Evolutionary conservation across 2,888 invertebrate genomes (phyloP).

Genomic region (Pyralis farinalis): DNA sequence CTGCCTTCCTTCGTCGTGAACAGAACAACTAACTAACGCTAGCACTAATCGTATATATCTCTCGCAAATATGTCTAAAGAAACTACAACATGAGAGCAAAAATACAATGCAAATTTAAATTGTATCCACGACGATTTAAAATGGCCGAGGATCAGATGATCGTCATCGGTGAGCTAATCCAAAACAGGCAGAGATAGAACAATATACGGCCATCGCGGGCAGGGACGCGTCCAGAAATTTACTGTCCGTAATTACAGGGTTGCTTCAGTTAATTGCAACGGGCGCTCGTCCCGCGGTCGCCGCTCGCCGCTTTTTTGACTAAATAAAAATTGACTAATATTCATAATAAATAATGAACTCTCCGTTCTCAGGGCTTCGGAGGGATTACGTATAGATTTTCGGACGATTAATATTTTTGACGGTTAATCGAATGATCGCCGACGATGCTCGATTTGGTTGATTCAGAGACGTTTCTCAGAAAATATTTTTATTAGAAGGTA

Average conservation of each 20-base stretch:
- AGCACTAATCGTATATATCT: no score
- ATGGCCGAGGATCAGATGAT: constrained; percentile 9
- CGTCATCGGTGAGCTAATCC: constrained; percentile 52
- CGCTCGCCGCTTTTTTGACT: constrained; percentile 73
- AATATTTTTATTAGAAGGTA: no score
- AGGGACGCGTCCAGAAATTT: constrained; percentile 87
- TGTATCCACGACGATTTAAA: constrained; percentile 5
- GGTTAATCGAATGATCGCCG: constrained; percentile 46
- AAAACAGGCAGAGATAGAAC: constrained; percentile 66
- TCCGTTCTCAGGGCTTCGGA: constrained; percentile 57
- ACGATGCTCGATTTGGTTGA: constrained; percentile 10
- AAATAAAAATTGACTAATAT: constrained; percentile 81
- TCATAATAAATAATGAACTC: constrained; percentile 81
- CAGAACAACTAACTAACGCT: no score
- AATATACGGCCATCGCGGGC: constrained; percentile 59
- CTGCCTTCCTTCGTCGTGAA: no score
- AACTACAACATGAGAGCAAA: no score
- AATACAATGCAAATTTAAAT: no score
- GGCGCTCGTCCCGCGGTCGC: constrained; percentile 60
- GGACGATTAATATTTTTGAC: constrained; percentile 57
- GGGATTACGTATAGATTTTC: constrained; percentile 66
- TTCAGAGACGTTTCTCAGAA: not conserved
- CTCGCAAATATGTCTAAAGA: no score
- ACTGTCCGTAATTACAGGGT: constrained; percentile 93
- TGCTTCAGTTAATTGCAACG: constrained; percentile 90